Base-by-base conservation (phyloP, 2,888 invertebrate genomes). In the Cryptocephalus moraei region DNA sequence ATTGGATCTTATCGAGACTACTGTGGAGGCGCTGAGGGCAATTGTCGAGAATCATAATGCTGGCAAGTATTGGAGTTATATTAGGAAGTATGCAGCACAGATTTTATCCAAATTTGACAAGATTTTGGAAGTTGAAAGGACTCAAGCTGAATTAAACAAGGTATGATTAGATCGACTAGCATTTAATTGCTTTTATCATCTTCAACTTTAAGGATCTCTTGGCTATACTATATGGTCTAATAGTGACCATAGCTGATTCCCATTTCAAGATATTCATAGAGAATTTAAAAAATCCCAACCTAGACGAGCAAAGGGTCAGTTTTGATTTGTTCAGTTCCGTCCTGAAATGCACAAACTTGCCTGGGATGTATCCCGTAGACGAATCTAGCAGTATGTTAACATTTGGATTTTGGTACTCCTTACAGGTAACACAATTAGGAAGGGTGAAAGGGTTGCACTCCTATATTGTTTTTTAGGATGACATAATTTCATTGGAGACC, bases 321-420 rank as follows among this genome's bases (percentile, higher is more conserved):
- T 71, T 77, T 63, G 74, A 79, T 48, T 66, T 91, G 39, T 76
- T 93, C 1, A 78, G 82, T 51, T 75, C 88, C 47, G 75, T 92
- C 50, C 70, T 94, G 45, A 79, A 82, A 47, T 91, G 91, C 62
- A 87, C 90, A 39, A 83, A 84, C 51, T 80, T 84, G 52, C 81
- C 84, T 8, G 93, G 93, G 0, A 79, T 85, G 55, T 94, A 89
- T 72, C 93, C 93, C 0, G 76, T 86, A 4, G 89, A 94, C 62
- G 95, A 94, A 71, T 84, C 82, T 0, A 81, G 87, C 51, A 93
- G 92, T 63, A 86, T 84, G 49, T 77, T 91, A 53, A 81, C 91
- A 0, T 85, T 93, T 71, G 86, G 88, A 3, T 91, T 93, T 69
- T 94, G 94, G 94, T 94, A 90, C 66, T 82, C 86, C 47, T 70